A percentile compares a stretch with the other conserved stretches of the same genome.
Evolutionary conservation across 2,888 invertebrate genomes (phyloP).

Genomic region (Druceiella hillmani): DNA sequence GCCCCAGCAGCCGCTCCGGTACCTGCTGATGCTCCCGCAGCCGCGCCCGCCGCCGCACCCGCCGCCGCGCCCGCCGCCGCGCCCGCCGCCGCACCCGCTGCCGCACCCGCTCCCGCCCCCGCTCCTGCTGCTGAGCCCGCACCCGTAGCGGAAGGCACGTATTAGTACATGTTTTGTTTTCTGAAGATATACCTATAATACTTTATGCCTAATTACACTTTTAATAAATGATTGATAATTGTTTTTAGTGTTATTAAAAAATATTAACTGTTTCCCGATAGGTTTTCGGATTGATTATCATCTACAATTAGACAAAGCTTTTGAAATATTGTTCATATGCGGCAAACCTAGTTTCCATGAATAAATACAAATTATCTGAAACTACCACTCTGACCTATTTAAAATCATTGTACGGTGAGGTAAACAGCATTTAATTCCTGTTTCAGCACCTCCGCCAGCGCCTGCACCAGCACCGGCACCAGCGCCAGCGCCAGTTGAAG

Average conservation of each 20-base stretch:
- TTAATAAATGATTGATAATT: no score
- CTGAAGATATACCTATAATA: not conserved
- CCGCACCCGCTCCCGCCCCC: conserved; percentile 13
- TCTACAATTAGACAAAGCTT: no score
- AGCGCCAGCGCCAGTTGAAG: conserved; percentile 34
- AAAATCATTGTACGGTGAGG: not conserved
- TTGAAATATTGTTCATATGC: no score
- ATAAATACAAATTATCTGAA: not conserved
- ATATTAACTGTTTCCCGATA: no score
- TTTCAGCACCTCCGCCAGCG: conserved; percentile 31
- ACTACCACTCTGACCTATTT: not conserved
- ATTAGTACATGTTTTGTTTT: not conserved
- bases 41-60: conserved; percentile 14
- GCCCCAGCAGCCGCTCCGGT: conserved; percentile 6
- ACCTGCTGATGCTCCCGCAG: conserved; percentile 14
- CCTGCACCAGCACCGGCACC: conserved; percentile 36
- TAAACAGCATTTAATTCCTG: conserved; percentile 29
- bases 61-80: conserved; percentile 14
- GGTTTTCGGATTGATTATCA: no score
- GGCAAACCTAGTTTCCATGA: no score
- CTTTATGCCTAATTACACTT: not conserved
- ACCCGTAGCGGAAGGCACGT: conserved; percentile 23
- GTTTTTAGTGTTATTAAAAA: no score
- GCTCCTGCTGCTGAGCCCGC: conserved; percentile 11
- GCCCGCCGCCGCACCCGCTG: conserved; percentile 17